Percentiles rank a stretch among this genome's conserved stretches.
These are phyloP conservation scores for Sitta carolinensis DNA, from an alignment of 2,797 vertebrate genomes.

Conservation along the genomic window DNA sequence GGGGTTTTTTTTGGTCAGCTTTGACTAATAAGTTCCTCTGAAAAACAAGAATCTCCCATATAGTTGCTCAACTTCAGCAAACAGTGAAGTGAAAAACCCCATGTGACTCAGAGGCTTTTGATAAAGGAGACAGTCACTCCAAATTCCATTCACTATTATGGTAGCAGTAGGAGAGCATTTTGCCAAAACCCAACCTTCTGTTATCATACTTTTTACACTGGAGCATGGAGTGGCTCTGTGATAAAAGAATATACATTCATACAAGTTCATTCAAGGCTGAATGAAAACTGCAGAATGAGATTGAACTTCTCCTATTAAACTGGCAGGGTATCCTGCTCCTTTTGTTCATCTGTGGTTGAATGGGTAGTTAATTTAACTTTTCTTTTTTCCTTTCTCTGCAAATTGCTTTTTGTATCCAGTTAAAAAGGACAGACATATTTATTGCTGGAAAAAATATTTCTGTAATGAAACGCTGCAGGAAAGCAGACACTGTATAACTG, in stretches of 20 bases:
- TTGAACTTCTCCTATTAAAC: background rate
- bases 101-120: slow-evolving; percentile 17
- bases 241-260: background rate
- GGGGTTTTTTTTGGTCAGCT: background rate
- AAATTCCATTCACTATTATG: background rate
- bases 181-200: background rate
- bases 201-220: background rate
- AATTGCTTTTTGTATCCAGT: background rate
- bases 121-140: background rate
- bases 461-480: background rate
- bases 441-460: background rate
- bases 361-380: background rate
- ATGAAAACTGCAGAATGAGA: background rate
- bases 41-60: background rate
- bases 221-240: background rate
- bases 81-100: slow-evolving; percentile 20
- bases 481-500: background rate
- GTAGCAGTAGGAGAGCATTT: background rate
- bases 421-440: background rate
- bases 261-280: background rate
- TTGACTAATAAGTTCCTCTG: background rate
- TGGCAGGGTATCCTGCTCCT: background rate
- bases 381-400: background rate
- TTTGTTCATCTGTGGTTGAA: background rate
- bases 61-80: slow-evolving; percentile 43